Conservation (phyloP, 2,113 vertebrate genomes). For the Caretta caretta region DNA sequence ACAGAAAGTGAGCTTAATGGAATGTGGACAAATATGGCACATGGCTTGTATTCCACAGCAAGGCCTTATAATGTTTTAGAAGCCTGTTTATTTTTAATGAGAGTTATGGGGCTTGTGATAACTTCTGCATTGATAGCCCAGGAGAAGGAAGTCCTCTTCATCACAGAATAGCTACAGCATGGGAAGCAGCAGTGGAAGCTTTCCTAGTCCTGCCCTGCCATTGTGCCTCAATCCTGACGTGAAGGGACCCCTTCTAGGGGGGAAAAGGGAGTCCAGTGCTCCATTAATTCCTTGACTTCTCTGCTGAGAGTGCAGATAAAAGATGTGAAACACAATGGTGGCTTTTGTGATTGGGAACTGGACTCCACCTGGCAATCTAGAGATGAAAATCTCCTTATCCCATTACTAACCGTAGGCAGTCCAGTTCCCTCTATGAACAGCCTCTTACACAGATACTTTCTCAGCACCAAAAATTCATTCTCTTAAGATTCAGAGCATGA, state of each 20-base stretch:
- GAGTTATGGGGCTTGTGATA: background rate
- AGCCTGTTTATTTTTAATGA: too few species aligned
- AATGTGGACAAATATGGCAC: too few species aligned
- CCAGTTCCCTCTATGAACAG: rapidly evolving
- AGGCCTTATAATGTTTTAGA: too few species aligned
- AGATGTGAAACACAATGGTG: rapidly evolving
- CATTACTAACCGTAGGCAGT: rapidly evolving
- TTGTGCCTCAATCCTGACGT: background rate
- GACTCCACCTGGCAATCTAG: background rate
- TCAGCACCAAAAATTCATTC: background rate
- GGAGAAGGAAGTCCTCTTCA: background rate
- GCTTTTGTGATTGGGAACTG: background rate
- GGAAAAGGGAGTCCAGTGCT: background rate
- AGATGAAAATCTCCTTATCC: rapidly evolving
- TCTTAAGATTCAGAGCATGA: background rate
- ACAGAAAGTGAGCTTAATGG: too few species aligned
- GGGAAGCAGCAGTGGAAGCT: rapidly evolving
- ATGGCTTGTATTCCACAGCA: too few species aligned
- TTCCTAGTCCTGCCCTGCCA: background rate
- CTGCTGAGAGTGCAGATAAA: background rate
- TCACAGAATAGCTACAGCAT: background rate
- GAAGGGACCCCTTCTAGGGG: background rate
- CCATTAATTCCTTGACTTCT: background rate
- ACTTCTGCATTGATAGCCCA: background rate
- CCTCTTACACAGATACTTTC: background rate